Conservation (phyloP, 2,888 invertebrate species). For the Tetragnatha montana region DNA sequence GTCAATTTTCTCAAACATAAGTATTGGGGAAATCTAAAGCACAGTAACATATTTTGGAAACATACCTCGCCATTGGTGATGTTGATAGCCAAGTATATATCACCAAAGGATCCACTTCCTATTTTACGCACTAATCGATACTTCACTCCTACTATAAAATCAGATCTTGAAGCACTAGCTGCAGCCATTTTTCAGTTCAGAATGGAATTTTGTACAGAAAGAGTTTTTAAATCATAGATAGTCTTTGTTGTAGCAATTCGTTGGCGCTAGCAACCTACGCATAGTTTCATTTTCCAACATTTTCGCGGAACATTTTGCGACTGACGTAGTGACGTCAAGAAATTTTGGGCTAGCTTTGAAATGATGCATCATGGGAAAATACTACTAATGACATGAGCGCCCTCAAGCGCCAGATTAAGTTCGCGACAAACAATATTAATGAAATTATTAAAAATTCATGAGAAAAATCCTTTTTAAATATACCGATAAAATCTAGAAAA, state of each 20-base stretch:
- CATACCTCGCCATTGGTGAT: constrained; percentile 80
- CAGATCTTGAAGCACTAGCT: constrained; percentile 75
- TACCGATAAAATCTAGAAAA: no score
- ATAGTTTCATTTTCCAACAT: constrained; percentile 33
- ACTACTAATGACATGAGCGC: not conserved
- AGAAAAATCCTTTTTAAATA: no score
- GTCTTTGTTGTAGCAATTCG: constrained; percentile 47
- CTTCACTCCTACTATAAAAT: constrained; percentile 95
- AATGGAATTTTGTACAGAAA: constrained; percentile 19
- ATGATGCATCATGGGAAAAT: constrained; percentile 42
- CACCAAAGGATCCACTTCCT: constrained; percentile 99
- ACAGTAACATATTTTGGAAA: constrained; percentile 60
- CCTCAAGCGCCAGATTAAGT: not conserved
- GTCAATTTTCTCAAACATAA: not conserved
- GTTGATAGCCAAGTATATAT: constrained; percentile 98
- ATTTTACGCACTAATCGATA: constrained; percentile 98
- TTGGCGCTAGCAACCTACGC: constrained; percentile 69
- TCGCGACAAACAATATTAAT: not conserved
- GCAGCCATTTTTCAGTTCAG: constrained; percentile 64
- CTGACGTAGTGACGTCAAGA: constrained; percentile 51
- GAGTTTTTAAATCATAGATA: constrained; percentile 28
- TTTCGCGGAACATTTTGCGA: constrained; percentile 54
- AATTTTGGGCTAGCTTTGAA: constrained; percentile 59
- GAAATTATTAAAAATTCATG: no score
- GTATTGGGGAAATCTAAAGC: not conserved